Evolutionary conservation across 2,888 invertebrate genomes (phyloP), one percentile per base, ranked within the genome.

Genomic region (Melangyna quadrimaculata): DNA sequence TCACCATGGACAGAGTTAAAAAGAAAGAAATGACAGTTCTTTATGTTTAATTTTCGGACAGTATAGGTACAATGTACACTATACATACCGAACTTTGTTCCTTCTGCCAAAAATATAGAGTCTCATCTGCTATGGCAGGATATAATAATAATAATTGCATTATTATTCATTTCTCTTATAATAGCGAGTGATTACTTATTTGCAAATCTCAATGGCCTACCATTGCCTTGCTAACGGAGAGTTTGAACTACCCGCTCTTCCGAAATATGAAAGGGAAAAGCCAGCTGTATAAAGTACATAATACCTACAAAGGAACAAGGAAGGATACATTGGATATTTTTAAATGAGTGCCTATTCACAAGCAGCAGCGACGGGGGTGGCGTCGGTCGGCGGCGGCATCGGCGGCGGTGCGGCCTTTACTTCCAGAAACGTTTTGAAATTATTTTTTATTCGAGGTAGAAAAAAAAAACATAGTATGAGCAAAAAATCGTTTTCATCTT

Each of bases 111-210:
- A 61, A 63, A 59, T 53, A 43, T 61, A 53, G 29, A 32, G 65
- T 55, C 84, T 55, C 74, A 72, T 79, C 80, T 71, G 70, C 29
- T 17, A 22, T 27, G 71, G 40, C 24, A 61, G 40, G 40, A 61
- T 43, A 40, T 61, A 61, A 61, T 72, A 37, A 72, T 71, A 69
- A 70, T 86, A 86, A 86, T 80, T 86, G 73, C 67, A 81, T 80
- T 86, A 86, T 81, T 81, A 86, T 81, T 86, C 81, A 80, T 86
- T 73, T 51, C 72, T 63, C 77, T 73, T 29, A 81, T 86, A 80
- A 86, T 69, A 80, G 77, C 77, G 72, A 77, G 80, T 86, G 80
- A 86, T 86, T 86, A 80, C 81, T 77, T 86, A 78, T 74, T 81
- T 84, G 78, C 73, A 77, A 51, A 81, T 78, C 81, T 78, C 57